These are phyloP conservation scores for Melieria omissa DNA, from an alignment of 2,888 invertebrate species.

Conservation along the genomic window DNA sequence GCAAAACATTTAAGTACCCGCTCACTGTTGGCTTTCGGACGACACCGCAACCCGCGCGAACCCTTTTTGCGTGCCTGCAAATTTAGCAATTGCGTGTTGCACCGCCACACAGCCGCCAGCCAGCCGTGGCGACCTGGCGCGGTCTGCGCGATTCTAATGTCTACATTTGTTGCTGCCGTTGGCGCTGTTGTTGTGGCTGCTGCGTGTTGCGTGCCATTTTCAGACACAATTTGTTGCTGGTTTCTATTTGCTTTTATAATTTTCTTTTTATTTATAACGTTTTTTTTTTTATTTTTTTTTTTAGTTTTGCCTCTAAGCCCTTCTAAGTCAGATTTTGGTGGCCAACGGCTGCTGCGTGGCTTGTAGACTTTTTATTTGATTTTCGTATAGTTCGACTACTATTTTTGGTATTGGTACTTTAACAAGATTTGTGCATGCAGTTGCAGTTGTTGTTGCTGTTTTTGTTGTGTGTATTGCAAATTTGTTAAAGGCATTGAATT, in stretches of 20 bases:
- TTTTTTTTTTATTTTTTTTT: background rate
- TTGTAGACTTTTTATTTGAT: background rate
- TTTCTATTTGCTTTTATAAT: no score
- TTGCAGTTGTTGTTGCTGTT: slow-evolving; percentile 23
- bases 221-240: background rate
- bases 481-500: slow-evolving; percentile 53
- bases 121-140: slow-evolving; percentile 13
- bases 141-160: slow-evolving; percentile 26
- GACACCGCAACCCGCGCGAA: no score
- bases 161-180: slow-evolving; percentile 21
- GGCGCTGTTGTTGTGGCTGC: slow-evolving; percentile 1
- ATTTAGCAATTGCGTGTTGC: slow-evolving; percentile 23
- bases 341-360: background rate
- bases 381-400: background rate
- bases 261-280: background rate
- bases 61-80: slow-evolving; percentile 2
- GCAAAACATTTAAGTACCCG: slow-evolving; percentile 23
- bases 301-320: slow-evolving; percentile 17
- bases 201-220: slow-evolving; percentile 27
- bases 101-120: slow-evolving; percentile 9
- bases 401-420: slow-evolving; percentile 25
- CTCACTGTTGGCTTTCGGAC: background rate
- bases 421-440: slow-evolving; percentile 30
- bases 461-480: slow-evolving; percentile 26
- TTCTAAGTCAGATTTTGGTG: slow-evolving; percentile 7